Percentiles rank a stretch among this genome's conserved stretches.
Conservation (phyloP, 2,888 invertebrate species). For the Drosophila lutescens region DNA sequence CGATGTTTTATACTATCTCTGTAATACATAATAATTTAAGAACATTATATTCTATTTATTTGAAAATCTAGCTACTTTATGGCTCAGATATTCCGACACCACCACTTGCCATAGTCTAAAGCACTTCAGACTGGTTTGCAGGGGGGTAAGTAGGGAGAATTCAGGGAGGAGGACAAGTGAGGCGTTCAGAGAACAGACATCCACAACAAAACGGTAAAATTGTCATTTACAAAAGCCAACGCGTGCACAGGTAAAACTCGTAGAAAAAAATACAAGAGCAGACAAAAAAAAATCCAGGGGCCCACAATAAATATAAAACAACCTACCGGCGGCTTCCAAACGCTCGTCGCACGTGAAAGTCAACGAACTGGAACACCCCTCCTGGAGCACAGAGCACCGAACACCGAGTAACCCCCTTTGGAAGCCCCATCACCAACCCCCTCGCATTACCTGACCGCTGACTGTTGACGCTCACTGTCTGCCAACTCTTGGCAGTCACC, state of each 20-base stretch:
- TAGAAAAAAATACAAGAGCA: slow-evolving; percentile 31
- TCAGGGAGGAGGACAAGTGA: slow-evolving; percentile 11
- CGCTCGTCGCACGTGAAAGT: slow-evolving; percentile 69
- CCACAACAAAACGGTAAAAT: slow-evolving; percentile 72
- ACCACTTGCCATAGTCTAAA: slow-evolving; percentile 45
- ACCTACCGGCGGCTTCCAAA: slow-evolving; percentile 50
- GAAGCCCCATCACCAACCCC: not conserved
- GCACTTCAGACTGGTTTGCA: slow-evolving; percentile 53
- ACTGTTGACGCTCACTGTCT: slow-evolving; percentile 28
- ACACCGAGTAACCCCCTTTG: slow-evolving; percentile 8
- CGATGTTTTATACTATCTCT: not conserved
- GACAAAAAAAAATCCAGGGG: slow-evolving; percentile 18
- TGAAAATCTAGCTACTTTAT: slow-evolving; percentile 12
- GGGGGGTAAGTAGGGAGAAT: not conserved
- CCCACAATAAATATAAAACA: slow-evolving; percentile 32
- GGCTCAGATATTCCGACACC: slow-evolving; percentile 4
- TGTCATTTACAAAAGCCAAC: slow-evolving; percentile 66
- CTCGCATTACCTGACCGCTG: slow-evolving; percentile 20
- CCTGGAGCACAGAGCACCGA: slow-evolving; percentile 11
- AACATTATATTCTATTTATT: not conserved
- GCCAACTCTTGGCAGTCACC: slow-evolving; percentile 47
- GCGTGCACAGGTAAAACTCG: slow-evolving; percentile 37
- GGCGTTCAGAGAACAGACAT: slow-evolving; percentile 28
- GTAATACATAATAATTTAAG: too few species aligned
- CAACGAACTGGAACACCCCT: slow-evolving; percentile 72